Evolutionary conservation across 2,797 vertebrate species (phyloP), one percentile per base, ranked within the genome.

Genomic region (Fistularia tabacaria): DNA sequence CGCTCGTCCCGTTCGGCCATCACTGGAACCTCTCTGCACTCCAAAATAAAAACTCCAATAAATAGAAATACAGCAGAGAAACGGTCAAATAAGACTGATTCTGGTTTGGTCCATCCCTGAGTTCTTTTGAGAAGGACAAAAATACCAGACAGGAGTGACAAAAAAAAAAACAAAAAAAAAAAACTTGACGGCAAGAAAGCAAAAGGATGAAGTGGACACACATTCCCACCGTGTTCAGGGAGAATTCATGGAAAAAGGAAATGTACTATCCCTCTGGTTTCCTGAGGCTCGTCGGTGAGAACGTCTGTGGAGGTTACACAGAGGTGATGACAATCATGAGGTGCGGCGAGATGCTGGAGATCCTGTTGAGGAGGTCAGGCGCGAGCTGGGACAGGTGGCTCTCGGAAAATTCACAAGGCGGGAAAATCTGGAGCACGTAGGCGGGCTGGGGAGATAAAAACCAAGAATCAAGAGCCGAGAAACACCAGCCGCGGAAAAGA

Each of bases 271-370:
- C 84, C 82, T 88, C 84, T 83, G 65, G 69, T 76, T 82, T 89
- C 85, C 85, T 84, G 82, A 87, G 87, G 84, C 71, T 81, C 67
- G 59, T 78, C 43, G 36, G 67, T 13, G n/a, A 77, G 66, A 77
- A 71, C 55, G 52, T 80, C 80, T 60, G 67, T 10, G 72, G 72
- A 51, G 69, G 71, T 96, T 93, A 99, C 82, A 97, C 97, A 10
- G 95, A 96, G 62, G 97, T 98, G 66, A 99, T 99, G 89, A 99
- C 96, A 48, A 99, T 99, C 96, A 99, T 99, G 73, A 99, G 94
- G 90, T 99, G 97, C 68, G 96, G 97, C 13, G 97, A 98, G 86
- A 99, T 99, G 89, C 90, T 98, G 87, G 96, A 98, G 87, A 99
- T 95, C 88, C 95, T 93, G 91, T 95, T 95, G 2, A 99, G 93